Percentiles rank a stretch among this genome's conserved stretches.
Evolutionary conservation across 30 jellyfish, hydroid and myxozoan genomes (phyloP).

Genomic region (Turritopsis dohrnii): DNA sequence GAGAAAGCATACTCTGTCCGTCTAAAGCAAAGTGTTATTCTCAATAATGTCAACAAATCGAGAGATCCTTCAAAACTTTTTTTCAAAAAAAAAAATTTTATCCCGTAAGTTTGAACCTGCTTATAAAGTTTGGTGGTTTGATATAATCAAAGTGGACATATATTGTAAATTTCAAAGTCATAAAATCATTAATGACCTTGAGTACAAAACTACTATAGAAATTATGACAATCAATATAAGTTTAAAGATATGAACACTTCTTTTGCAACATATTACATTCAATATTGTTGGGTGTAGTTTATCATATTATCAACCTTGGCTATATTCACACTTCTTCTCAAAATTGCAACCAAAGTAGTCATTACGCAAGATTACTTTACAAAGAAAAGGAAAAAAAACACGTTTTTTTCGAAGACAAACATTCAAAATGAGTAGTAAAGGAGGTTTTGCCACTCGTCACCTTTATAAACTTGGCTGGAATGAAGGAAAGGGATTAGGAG

Average conservation of each 20-base stretch:
- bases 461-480: slow-evolving; percentile 82
- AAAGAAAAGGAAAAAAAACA: neutral
- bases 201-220: too few relatives aligned
- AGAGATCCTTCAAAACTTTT: neutral
- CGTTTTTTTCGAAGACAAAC: neutral
- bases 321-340: too few relatives aligned
- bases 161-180: neutral
- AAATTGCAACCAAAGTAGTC: neutral
- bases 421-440: neutral
- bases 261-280: too few relatives aligned
- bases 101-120: neutral
- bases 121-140: neutral
- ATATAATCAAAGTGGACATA: neutral
- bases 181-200: too few relatives aligned
- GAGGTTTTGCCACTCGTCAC: slow-evolving; percentile 42
- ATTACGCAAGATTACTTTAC: too few relatives aligned
- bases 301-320: too few relatives aligned
- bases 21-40: too few relatives aligned
- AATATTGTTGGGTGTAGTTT: too few relatives aligned
- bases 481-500: slow-evolving; percentile 93
- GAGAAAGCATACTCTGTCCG: too few relatives aligned
- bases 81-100: neutral
- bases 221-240: too few relatives aligned
- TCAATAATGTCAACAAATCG: neutral
- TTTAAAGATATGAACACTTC: too few relatives aligned